Conservation (phyloP, 2,797 vertebrate genomes). For the Falco concolor region DNA sequence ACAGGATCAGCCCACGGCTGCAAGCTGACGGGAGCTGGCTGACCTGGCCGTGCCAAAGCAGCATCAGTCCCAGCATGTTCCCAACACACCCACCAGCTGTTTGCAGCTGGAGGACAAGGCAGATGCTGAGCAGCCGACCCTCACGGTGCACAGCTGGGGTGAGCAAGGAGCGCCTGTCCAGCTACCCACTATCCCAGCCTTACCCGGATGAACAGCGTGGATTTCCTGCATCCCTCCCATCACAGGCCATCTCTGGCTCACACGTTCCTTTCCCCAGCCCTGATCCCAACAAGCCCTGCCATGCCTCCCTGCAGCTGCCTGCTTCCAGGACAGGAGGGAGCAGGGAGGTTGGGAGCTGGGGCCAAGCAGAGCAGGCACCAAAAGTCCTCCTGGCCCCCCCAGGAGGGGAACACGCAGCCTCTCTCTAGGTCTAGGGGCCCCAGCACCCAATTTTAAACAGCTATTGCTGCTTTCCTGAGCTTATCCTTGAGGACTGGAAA, state of each 20-base stretch:
- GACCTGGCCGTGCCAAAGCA: rapidly evolving
- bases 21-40: not conserved
- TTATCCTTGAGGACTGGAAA: not conserved
- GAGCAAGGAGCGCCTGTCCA: not conserved
- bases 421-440: not conserved
- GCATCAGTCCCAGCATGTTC: not conserved
- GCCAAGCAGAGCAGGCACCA: not conserved
- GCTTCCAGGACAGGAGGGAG: not conserved
- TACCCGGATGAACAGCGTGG: not conserved
- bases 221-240: not conserved
- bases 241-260: not conserved
- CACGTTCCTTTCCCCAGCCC: not conserved
- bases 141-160: rapidly evolving
- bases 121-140: not conserved
- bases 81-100: not conserved
- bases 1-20: not conserved
- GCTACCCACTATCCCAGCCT: not conserved
- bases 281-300: not conserved
- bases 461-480: not conserved
- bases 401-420: rapidly evolving
- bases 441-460: not conserved
- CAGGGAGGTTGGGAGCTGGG: not conserved
- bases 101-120: not conserved
- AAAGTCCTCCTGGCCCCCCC: not conserved
- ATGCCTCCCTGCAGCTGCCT: rapidly evolving